These are phyloP conservation scores for Hemicentrotus pulcherrimus DNA, from an alignment of 35 echinoderm and acorn worm species.

Conservation along the genomic window DNA sequence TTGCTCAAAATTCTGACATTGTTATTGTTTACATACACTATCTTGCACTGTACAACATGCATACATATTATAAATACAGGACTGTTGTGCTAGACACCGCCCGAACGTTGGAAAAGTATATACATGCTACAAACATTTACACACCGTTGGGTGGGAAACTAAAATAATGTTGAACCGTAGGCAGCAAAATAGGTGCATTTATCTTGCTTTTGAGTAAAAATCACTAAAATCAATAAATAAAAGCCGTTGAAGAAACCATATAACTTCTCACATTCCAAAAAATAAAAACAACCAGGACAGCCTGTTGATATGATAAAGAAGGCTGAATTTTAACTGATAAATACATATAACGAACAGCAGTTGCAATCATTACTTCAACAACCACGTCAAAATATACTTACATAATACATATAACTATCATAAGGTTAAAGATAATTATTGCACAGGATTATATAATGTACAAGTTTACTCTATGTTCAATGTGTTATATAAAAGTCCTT, in stretches of 20 bases:
- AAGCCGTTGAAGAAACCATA: neutral
- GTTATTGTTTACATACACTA: neutral
- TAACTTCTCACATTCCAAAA: neutral
- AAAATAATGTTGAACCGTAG: neutral
- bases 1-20: neutral
- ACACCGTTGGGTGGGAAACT: neutral
- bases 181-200: neutral
- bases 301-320: neutral
- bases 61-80: slow-evolving; percentile 5
- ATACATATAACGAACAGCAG: neutral
- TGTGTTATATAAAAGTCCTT: neutral
- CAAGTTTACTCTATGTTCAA: neutral
- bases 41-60: slow-evolving; percentile 3
- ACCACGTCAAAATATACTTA: neutral
- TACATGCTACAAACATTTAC: neutral
- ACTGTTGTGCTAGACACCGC: neutral
- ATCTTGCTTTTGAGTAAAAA: neutral
- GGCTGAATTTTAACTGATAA: neutral
- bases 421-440: neutral
- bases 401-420: neutral
- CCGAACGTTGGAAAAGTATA: neutral
- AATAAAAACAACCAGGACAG: neutral
- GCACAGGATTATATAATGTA: neutral
- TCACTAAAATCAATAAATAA: neutral
- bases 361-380: neutral